Evolutionary conservation across 2,888 invertebrate species (phyloP), one percentile per base, ranked within the genome.

Genomic region (Lycocerus yunnanus): DNA sequence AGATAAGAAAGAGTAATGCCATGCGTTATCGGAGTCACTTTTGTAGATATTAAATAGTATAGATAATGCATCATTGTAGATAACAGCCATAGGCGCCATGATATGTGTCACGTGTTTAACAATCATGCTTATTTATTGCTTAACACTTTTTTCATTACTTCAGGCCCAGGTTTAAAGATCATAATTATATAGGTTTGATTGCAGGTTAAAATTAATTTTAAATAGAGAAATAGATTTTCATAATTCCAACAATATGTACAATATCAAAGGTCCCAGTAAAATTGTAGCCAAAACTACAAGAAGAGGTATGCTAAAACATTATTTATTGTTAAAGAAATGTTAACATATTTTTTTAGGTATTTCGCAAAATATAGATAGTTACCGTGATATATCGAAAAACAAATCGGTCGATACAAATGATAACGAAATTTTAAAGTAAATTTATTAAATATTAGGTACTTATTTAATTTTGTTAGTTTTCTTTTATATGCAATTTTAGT

Each of bases 191-290:
- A 9, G 0, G 21, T 9, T 21, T 21, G 21, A 21, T 43, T 43
- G n/a, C 43, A 43, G n/a, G 43, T 43, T 43, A n/a, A 43, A 43
- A n/a, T 43, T 43, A 43, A 6, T 43, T 43, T 13, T 43, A 43
- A 43, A 43, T n/a, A 43, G n/a, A n/a, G 13, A 43, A 43, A 43
- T n/a, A 43, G 18, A 16, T 63, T 63, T 63, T 20, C 10, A 18
- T 18, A 63, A 20, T 63, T 63, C 9, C 8, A 63, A 63, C 18
- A 11, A 18, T 2, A 95, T 95, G 95, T 95, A 95, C 90, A 95
- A 95, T 85, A 93, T 95, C 84, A 95, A 95, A 88, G 94, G 95
- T 78, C 95, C 95, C 78, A 95, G 94, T 88, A 95, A 95, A 89
- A 94, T 95, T 86, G 94, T 94, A 83, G 94, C 95, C 78, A 95